These are phyloP conservation scores for Lophochroa leadbeateri DNA, from an alignment of 2,113 vertebrate species.

Conservation along the genomic window DNA sequence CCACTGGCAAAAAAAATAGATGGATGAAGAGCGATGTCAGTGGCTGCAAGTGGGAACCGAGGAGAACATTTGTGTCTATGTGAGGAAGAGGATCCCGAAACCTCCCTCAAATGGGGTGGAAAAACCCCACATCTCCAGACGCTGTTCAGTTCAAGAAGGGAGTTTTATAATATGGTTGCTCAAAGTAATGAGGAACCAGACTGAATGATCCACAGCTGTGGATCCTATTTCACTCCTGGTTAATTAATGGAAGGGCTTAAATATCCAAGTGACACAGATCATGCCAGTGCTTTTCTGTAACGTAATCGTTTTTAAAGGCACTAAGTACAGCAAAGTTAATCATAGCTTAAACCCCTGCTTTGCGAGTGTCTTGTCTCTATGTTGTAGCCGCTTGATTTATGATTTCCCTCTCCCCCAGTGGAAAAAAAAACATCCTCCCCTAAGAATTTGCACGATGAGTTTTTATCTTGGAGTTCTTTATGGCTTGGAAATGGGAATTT, in stretches of 20 bases:
- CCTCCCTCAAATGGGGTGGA: not conserved
- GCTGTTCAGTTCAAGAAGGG: not conserved
- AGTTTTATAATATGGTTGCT: not conserved
- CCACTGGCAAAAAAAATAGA: constrained; percentile 3
- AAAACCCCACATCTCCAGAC: not conserved
- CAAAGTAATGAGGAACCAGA: not conserved
- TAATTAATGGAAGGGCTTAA: constrained; percentile 65
- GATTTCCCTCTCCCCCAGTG: not conserved
- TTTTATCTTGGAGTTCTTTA: constrained; percentile 20
- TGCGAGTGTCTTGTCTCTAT: not conserved
- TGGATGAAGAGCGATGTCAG: not conserved
- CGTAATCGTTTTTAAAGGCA: not conserved
- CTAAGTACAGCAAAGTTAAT: constrained; percentile 26
- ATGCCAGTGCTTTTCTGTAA: constrained; percentile 26
- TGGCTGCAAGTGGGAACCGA: not conserved
- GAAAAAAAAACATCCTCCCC: not conserved
- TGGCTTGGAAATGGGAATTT: constrained; percentile 12
- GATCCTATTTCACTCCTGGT: constrained; percentile 55
- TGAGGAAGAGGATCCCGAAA: not conserved
- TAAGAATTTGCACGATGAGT: not conserved
- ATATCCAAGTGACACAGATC: not conserved
- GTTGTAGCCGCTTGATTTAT: not conserved
- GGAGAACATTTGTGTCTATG: not conserved
- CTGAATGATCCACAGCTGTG: not conserved
- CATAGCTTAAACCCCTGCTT: constrained; percentile 11